Evolutionary conservation across 2,113 vertebrate species (phyloP).

Genomic region (Lampris megalopsis): DNA sequence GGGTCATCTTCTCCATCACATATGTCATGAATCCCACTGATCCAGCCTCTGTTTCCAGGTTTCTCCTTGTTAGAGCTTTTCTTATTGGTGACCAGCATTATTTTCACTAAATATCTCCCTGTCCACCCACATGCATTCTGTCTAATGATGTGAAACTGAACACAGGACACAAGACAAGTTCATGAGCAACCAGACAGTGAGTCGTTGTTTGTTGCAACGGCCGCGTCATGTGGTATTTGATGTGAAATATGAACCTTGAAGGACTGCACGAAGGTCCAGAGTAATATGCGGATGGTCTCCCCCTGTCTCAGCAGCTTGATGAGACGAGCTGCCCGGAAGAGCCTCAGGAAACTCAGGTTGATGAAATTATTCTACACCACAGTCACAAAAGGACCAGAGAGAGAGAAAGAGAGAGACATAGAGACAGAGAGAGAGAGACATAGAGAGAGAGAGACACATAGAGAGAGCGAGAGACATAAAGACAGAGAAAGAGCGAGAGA

Average conservation of each 20-base stretch:
- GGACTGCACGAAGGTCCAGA: slow-evolving; percentile 95
- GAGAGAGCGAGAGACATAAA: slow-evolving; percentile 8
- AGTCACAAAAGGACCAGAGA: slow-evolving; percentile 41
- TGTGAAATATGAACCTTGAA: slow-evolving; percentile 86
- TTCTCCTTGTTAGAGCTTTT: no score
- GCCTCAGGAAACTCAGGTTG: slow-evolving; percentile 93
- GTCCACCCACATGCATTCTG: no score
- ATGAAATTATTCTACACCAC: slow-evolving; percentile 93
- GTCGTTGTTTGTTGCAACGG: no score
- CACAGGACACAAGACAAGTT: no score
- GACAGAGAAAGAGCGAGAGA: not conserved
- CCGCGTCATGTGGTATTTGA: no score
- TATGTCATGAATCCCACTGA: no score
- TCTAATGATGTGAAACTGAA: no score
- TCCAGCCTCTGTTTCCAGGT: no score
- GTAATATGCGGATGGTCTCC: slow-evolving; percentile 93
- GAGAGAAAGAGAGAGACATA: slow-evolving; percentile 16
- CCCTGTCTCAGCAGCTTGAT: slow-evolving; percentile 94
- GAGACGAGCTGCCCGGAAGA: slow-evolving; percentile 93
- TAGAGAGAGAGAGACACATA: not conserved
- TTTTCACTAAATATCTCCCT: no score
- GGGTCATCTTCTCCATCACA: no score
- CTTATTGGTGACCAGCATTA: no score
- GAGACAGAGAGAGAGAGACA: not conserved
- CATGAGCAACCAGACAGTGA: no score